Percentiles rank a stretch among this genome's conserved stretches.
These are phyloP conservation scores for Thymelicus sylvestris DNA, from an alignment of 2,888 invertebrate species.

Conservation along the genomic window DNA sequence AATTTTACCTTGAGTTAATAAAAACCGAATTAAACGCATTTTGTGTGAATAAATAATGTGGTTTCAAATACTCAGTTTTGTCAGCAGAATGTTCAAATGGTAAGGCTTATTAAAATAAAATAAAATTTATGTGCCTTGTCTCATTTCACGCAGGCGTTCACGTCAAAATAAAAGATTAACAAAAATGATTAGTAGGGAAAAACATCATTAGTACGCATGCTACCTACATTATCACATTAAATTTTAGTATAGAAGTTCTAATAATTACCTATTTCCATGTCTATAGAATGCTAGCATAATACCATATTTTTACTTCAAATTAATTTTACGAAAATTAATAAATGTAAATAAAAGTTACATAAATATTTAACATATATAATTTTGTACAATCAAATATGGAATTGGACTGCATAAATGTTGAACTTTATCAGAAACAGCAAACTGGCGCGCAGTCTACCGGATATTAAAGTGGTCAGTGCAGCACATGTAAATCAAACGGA, in stretches of 20 bases:
- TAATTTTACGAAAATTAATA: background rate
- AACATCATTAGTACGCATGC: background rate
- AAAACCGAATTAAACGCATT: background rate
- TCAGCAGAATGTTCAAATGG: constrained; percentile 12
- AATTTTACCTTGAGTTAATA: constrained; percentile 2
- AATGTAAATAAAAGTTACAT: background rate
- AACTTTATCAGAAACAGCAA: background rate
- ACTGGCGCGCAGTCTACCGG: constrained; percentile 4
- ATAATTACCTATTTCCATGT: too few relatives aligned
- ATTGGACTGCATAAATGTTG: background rate
- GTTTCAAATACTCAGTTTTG: constrained; percentile 12
- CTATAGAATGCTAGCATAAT: too few relatives aligned
- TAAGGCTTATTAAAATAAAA: constrained; percentile 8
- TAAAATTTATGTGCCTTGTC: constrained; percentile 18
- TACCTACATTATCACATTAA: background rate
- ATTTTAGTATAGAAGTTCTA: too few relatives aligned
- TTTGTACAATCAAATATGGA: background rate
- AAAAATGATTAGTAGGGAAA: constrained; percentile 23
- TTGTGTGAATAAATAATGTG: constrained; percentile 17
- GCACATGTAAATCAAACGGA: constrained; percentile 2
- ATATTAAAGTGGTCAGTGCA: constrained; percentile 8
- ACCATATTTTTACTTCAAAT: too few relatives aligned
- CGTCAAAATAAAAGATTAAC: constrained; percentile 36
- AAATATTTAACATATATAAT: too few relatives aligned
- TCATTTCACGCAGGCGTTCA: constrained; percentile 29